phyloP scores from a whole-genome alignment of 2,797 vertebrate genomes.

The Vespertilio murinus region DNA sequence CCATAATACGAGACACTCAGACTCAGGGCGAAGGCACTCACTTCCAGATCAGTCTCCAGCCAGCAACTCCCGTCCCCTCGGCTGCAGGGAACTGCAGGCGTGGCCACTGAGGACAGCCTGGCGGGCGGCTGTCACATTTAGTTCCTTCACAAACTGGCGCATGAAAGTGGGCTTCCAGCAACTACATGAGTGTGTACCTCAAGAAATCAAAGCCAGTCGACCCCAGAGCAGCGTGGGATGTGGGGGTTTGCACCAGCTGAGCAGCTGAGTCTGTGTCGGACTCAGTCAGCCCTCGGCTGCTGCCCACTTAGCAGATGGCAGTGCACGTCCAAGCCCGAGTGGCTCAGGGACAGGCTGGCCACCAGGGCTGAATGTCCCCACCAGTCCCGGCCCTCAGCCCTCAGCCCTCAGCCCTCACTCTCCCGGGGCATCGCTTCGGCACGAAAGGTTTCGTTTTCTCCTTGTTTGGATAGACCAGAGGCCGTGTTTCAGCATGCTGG shows the following conservation, averaged over 20 bases:
- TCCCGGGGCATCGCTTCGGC: neutral
- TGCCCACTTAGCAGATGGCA: neutral
- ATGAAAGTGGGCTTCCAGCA: neutral
- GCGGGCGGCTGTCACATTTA: too few relatives aligned
- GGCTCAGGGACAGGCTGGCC: neutral
- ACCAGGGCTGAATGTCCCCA: rapidly evolving
- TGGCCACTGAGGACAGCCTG: too few relatives aligned
- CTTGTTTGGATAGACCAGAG: neutral
- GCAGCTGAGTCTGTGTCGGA: neutral
- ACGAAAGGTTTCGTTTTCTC: rapidly evolving
- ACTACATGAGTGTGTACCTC: neutral
- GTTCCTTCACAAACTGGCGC: rapidly evolving
- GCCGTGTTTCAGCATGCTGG: rapidly evolving
- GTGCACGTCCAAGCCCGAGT: rapidly evolving
- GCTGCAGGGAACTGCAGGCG: neutral
- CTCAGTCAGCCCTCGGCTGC: neutral
- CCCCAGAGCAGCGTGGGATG: neutral
- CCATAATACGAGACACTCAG: neutral
- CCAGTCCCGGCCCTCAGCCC: too few relatives aligned
- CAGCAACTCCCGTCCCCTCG: rapidly evolving
- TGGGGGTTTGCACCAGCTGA: neutral
- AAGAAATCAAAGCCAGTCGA: neutral
- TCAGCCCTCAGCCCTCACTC: neutral
- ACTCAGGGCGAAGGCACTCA: neutral
- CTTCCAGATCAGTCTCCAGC: too few relatives aligned